Base-by-base conservation (phyloP, 2,888 invertebrate species). In the Ochropleura leucogaster region DNA sequence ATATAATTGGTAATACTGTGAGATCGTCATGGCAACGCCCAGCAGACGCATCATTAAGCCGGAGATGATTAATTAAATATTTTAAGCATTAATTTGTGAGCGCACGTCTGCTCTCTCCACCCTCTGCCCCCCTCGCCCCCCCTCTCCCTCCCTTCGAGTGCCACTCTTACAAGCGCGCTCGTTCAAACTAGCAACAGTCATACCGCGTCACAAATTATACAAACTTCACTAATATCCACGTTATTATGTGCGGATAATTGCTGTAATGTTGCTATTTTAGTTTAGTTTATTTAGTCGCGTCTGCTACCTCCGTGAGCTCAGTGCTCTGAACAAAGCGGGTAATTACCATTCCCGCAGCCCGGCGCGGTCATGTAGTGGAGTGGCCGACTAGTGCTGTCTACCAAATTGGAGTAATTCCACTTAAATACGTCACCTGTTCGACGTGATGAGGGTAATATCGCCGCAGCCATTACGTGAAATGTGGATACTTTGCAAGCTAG, bases 171-270 rank as follows among this genome's bases (percentile, higher is more conserved):
- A 57, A 72, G 72, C 46, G 76, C 63, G 76, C 83, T 80, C 87
- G 72, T 83, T 86, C 69, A 70, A 79, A 77, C 83, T 83, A 66
- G 74, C 66, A 69, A 60, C 67, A 79, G 67, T 71, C 71, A 73
- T 83, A 87, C 84, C 78, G 84, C 85, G 62, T 68, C 70, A 85
- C 86, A 87, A 88, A 88, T 87, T 88, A 88, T 86, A 87, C 74
- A 86, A 83, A 88, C 87, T 87, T 81, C 77, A 80, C 77, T 86
- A 86, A 88, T 79, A 82, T 62, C 71, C 74, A 79, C 79, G 77
- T 87, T 85, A 76, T 71, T 71, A 73, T 80, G 85, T 77, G 72
- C 77, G 74, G 65, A 74, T 80, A 79, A 79, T 74, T 77, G 81
- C 79, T 65, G 72, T 75, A 75, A 80, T 74, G 66, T 80, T 40